Evolutionary conservation across 2,888 invertebrate species (phyloP).

Genomic region (Drosophila nr. perissopoda): DNA sequence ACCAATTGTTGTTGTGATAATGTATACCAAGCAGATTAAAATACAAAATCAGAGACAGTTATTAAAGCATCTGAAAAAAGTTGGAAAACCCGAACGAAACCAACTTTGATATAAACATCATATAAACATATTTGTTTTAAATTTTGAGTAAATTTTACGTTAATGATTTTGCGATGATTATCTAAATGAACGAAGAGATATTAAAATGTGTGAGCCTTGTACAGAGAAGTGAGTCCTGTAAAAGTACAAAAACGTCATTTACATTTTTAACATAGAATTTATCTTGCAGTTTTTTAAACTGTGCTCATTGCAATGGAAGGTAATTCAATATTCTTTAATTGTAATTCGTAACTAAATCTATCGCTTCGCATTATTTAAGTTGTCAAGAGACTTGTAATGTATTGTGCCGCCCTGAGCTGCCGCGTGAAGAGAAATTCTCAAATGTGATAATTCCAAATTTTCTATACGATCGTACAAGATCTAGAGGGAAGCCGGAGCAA

Average conservation of each 20-base stretch:
- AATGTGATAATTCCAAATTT: slow-evolving; percentile 55
- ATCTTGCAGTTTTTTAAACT: slow-evolving; percentile 3
- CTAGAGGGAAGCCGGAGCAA: neutral
- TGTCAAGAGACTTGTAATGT: neutral
- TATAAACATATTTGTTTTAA: slow-evolving; percentile 10
- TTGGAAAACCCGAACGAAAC: neutral
- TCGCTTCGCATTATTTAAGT: neutral
- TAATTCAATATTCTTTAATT: slow-evolving; percentile 12
- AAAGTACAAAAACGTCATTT: neutral
- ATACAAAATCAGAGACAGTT: neutral
- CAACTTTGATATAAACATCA: slow-evolving; percentile 42
- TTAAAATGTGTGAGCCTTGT: slow-evolving; percentile 45
- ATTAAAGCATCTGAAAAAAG: neutral
- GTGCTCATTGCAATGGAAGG: slow-evolving; percentile 10
- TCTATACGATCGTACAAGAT: slow-evolving; percentile 20
- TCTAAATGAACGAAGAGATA: slow-evolving; percentile 34
- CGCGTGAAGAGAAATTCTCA: slow-evolving; percentile 60
- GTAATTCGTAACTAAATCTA: neutral
- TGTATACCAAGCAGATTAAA: neutral
- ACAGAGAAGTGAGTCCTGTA: slow-evolving; percentile 36
- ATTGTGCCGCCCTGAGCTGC: slow-evolving; percentile 1
- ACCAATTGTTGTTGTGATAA: too few species aligned
- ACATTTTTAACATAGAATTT: neutral
- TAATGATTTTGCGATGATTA: slow-evolving; percentile 20
- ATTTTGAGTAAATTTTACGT: slow-evolving; percentile 35